Base-by-base conservation (phyloP, 2,888 invertebrate genomes). In the Tyria jacobaeae region DNA sequence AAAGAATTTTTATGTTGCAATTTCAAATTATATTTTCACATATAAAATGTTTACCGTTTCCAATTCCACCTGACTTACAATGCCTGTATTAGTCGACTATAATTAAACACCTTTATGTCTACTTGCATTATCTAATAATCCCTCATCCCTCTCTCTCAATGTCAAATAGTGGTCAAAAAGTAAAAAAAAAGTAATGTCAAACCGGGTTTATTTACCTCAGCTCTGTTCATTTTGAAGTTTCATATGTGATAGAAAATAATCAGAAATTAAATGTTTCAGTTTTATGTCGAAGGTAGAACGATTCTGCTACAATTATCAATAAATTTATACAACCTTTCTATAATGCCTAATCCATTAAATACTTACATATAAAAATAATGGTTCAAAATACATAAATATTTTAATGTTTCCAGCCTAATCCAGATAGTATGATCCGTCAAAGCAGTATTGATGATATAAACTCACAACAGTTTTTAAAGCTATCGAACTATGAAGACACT, bases 401-500 rank as follows among this genome's bases (percentile, higher is more conserved):
- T 27, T 1, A 44, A 15, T 60, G 27, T 7, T 53, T 48, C 27
- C 77, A 92, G 91, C 84, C 82, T 55, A 68, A 81, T 25, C 83
- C 88, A 62, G 90, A 90, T 66, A 87, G 78, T 70, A 94, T 94
- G 93, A 93, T 93, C 62, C 91, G 95, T 17, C 96, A 96, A 85
- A 95, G 95, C 54, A 96, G 96, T 80, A 92, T 96, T 73, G 97
- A 97, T 79, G 97, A 97, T 74, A 95, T 96, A 63, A 96, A 96
- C 89, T 94, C 96, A 53, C 97, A 97, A 81, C 96, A 97, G 86
- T 97, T 96, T 87, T 88, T 97, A 41, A 97, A 97, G 92, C 96
- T 96, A 57, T 96, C 96, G 12, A 98, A 97, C 84, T 98, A 98
- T 92, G 98, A 98, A 89, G 97, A 98, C 78, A 98, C 98, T 7